Evolutionary conservation across 2,797 vertebrate genomes (phyloP).

Genomic region (Crenuchus spilurus): DNA sequence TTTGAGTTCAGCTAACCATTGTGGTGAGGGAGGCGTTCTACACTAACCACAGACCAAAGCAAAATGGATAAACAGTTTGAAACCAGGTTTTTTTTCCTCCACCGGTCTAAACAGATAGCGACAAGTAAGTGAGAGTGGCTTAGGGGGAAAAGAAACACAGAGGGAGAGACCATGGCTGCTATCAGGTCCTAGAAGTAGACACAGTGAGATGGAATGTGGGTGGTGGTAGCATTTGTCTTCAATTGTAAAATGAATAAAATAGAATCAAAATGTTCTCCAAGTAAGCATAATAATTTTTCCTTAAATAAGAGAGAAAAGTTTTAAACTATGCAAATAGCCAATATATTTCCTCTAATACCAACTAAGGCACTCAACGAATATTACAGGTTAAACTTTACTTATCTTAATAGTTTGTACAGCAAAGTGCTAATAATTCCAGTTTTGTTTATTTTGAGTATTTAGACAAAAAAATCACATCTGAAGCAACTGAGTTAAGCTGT

Average conservation of each 20-base stretch:
- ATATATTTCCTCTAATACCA: neutral
- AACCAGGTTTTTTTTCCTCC: slow-evolving; percentile 51
- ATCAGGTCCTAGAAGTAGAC: neutral
- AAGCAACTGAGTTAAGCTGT: neutral
- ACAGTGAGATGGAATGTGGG: neutral
- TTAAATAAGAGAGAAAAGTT: neutral
- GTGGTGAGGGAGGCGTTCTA: slow-evolving; percentile 59
- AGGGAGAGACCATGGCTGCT: neutral
- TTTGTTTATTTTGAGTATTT: too few relatives aligned
- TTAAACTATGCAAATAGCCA: neutral
- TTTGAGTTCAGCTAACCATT: slow-evolving; percentile 57
- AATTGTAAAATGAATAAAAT: neutral
- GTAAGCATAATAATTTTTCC: neutral
- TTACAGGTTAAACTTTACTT: too few relatives aligned
- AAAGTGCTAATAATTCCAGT: too few relatives aligned
- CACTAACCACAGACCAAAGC: slow-evolving; percentile 58
- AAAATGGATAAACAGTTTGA: slow-evolving; percentile 66
- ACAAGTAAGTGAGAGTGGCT: slow-evolving; percentile 35
- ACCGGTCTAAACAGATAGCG: slow-evolving; percentile 51
- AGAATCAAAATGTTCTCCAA: neutral
- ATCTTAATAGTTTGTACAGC: too few relatives aligned
- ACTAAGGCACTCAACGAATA: too few relatives aligned
- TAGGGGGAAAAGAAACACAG: slow-evolving; percentile 21
- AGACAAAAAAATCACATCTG: neutral
- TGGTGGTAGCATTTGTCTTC: neutral